Percentiles rank a stretch among this genome's conserved stretches.
phyloP scores from a whole-genome alignment of 1,140 invertebrate species.

The Dysdera silvatica region DNA sequence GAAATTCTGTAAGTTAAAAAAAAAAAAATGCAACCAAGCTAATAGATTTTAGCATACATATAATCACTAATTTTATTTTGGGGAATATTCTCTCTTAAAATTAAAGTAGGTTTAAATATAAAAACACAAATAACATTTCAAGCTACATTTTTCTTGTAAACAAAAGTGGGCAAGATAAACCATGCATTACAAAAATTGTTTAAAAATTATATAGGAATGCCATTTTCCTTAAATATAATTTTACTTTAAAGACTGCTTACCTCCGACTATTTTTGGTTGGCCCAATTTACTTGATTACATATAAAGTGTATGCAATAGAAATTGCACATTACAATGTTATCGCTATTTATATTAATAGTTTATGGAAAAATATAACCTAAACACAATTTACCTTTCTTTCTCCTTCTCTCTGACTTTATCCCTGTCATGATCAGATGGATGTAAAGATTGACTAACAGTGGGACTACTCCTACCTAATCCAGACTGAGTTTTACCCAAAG shows the following conservation, averaged over 20 bases:
- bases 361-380: too few species aligned
- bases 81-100: neutral
- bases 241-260: too few species aligned
- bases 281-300: too few species aligned
- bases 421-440: neutral
- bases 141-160: neutral
- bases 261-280: too few species aligned
- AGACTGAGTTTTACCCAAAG: neutral
- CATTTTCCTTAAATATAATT: too few species aligned
- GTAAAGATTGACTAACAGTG: neutral
- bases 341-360: too few species aligned
- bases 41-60: neutral
- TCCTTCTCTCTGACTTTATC: constrained; percentile 12
- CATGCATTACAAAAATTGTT: too few species aligned
- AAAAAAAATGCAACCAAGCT: neutral
- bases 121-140: neutral
- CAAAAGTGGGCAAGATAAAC: neutral
- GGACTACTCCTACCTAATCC: neutral
- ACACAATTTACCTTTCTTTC: constrained; percentile 23
- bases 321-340: too few species aligned
- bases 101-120: neutral
- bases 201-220: too few species aligned
- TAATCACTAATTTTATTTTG: neutral
- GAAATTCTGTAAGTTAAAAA: neutral
- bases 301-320: too few species aligned